phyloP scores from a whole-genome alignment of 2,888 invertebrate genomes.

The Andrena bicolor region DNA sequence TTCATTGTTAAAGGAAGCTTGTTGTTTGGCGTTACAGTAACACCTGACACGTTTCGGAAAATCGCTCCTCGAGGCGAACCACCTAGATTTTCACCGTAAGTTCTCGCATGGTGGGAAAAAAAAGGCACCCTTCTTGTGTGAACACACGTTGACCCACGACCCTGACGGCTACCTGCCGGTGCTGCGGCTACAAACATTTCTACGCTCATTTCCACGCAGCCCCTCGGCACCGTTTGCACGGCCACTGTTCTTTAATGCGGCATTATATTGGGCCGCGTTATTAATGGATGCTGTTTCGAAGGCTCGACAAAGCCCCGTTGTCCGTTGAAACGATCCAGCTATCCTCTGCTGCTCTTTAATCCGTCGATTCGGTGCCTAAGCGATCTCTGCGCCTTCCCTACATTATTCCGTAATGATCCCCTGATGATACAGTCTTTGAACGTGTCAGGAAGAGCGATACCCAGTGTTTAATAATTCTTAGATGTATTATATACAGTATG shows the following conservation, averaged over 20 bases:
- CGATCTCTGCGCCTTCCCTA: conserved; percentile 39
- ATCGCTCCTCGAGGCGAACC: conserved; percentile 20
- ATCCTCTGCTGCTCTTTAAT: conserved; percentile 51
- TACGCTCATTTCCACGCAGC: conserved; percentile 65
- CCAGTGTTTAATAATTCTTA: conserved; percentile 40
- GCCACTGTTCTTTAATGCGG: conserved; percentile 77
- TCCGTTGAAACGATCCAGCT: conserved; percentile 56
- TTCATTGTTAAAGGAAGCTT: background rate
- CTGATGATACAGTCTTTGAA: conserved; percentile 47
- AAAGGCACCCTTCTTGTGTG: conserved; percentile 47
- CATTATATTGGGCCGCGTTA: conserved; percentile 81
- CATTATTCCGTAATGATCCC: conserved; percentile 61
- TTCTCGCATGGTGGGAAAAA: conserved; percentile 7
- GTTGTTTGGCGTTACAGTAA: conserved; percentile 5
- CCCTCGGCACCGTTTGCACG: conserved; percentile 68
- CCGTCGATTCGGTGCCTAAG: conserved; percentile 60
- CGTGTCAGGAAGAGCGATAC: conserved; percentile 40
- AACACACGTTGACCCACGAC: conserved; percentile 71
- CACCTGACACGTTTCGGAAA: conserved; percentile 45
- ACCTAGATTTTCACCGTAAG: conserved; percentile 38
- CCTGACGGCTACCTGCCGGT: conserved; percentile 74
- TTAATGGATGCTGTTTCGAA: conserved; percentile 75
- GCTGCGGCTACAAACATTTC: conserved; percentile 71
- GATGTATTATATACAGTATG: background rate
- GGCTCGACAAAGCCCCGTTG: conserved; percentile 59